Evolutionary conservation across 2,113 vertebrate species (phyloP).

Genomic region (Cyphomyrus discorhynchus): DNA sequence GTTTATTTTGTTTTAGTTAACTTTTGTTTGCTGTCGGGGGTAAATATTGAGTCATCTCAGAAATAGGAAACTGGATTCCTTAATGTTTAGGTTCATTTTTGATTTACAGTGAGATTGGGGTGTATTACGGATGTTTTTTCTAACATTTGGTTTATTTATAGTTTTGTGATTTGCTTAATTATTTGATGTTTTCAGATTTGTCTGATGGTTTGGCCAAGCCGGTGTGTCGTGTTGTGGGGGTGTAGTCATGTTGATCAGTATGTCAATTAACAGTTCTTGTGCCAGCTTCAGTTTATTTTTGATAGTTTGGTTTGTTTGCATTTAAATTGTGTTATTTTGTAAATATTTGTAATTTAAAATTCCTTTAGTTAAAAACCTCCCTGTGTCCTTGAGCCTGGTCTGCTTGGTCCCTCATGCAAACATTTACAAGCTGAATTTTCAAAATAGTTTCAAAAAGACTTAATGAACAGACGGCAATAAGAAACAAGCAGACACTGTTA

Average conservation of each 20-base stretch:
- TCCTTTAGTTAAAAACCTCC: too few relatives aligned
- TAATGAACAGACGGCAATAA: background rate
- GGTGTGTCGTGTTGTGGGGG: background rate
- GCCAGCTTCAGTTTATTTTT: too few relatives aligned
- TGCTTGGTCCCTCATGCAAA: too few relatives aligned
- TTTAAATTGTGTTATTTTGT: too few relatives aligned
- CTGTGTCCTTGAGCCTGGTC: too few relatives aligned
- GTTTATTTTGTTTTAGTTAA: background rate
- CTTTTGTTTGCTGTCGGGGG: background rate
- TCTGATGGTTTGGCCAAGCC: background rate
- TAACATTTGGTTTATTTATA: background rate
- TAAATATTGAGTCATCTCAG: background rate
- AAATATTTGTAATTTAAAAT: too few relatives aligned
- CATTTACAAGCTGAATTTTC: background rate
- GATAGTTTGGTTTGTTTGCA: too few relatives aligned
- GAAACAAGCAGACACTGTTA: background rate
- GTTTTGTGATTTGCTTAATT: background rate
- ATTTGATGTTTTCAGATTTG: background rate
- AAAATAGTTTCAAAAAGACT: background rate
- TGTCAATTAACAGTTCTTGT: too few relatives aligned
- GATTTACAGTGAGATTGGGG: background rate
- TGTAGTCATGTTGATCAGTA: background rate
- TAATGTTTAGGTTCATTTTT: background rate
- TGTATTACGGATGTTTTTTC: background rate
- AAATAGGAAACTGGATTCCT: background rate